Evolutionary conservation across 37 sponge, comb jelly and placozoan genomes (phyloP).

Genomic region (Cladorhizidae sp.): DNA sequence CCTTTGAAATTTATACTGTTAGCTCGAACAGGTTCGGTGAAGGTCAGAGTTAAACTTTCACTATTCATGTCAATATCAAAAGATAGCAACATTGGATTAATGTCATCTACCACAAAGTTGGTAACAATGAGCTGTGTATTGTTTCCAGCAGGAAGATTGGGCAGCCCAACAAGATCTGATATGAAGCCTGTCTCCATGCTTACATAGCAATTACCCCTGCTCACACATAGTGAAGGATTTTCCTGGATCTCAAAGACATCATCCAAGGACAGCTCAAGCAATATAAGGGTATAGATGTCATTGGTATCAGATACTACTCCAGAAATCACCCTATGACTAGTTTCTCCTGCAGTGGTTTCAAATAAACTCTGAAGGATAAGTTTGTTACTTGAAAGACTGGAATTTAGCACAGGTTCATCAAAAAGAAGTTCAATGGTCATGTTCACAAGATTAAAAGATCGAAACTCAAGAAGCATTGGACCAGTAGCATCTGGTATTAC

Average conservation of each 20-base stretch:
- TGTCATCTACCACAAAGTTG: conserved; percentile 51
- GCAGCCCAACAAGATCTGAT: conserved; percentile 62
- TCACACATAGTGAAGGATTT: conserved; percentile 52
- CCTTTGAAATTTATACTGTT: conserved; percentile 35
- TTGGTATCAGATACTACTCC: neutral
- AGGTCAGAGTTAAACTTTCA: conserved; percentile 63
- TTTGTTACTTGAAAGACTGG: conserved; percentile 23
- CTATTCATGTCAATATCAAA: conserved; percentile 70
- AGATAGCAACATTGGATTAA: conserved; percentile 36
- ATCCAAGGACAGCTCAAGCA: conserved; percentile 22
- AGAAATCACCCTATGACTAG: conserved; percentile 14
- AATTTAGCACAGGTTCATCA: conserved; percentile 72
- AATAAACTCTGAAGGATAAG: conserved; percentile 65
- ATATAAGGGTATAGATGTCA: conserved; percentile 26
- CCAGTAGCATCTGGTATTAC: conserved; percentile 60
- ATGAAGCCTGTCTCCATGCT: conserved; percentile 51
- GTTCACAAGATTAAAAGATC: conserved; percentile 61
- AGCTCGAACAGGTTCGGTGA: conserved; percentile 71
- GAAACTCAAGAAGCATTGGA: conserved; percentile 66
- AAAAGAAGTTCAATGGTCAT: conserved; percentile 67
- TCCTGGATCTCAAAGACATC: conserved; percentile 72
- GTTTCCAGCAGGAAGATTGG: conserved; percentile 7
- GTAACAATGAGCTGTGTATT: conserved; percentile 44
- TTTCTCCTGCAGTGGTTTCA: conserved; percentile 5
- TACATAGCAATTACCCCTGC: conserved; percentile 77